These are phyloP conservation scores for Epizoanthus stellaris DNA, from an alignment of 92 coral and sea anemone species.

Conservation along the genomic window DNA sequence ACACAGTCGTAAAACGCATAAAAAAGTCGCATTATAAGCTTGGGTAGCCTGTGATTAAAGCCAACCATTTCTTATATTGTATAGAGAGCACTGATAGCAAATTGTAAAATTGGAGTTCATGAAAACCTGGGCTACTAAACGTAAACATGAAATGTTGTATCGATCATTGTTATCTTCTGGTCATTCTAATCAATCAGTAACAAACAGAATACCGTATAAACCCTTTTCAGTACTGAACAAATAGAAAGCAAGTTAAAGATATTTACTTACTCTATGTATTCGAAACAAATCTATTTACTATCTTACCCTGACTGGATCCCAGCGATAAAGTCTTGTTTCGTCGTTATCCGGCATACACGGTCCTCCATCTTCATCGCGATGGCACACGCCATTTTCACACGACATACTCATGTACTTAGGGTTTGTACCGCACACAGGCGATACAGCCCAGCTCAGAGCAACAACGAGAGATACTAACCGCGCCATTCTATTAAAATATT, in stretches of 20 bases:
- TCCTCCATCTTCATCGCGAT: slow-evolving; percentile 73
- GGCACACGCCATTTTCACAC: slow-evolving; percentile 88
- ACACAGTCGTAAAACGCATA: too few relatives aligned
- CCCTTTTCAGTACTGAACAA: too few relatives aligned
- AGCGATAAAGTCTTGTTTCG: slow-evolving; percentile 66
- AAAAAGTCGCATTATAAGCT: too few relatives aligned
- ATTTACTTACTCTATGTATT: not conserved
- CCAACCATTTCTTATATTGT: too few relatives aligned
- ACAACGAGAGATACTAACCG: not conserved
- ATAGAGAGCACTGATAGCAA: too few relatives aligned
- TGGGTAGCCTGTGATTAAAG: too few relatives aligned
- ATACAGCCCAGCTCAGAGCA: not conserved
- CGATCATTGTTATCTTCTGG: not conserved
- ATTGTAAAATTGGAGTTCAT: too few relatives aligned
- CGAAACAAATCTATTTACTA: not conserved
- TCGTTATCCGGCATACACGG: slow-evolving; percentile 77
- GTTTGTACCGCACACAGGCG: not conserved
- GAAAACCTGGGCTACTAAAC: not conserved
- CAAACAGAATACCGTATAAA: too few relatives aligned
- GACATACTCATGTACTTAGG: slow-evolving; percentile 53
- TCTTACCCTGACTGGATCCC: slow-evolving; percentile 86
- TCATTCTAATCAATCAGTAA: too few relatives aligned
- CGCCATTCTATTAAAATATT: not conserved
- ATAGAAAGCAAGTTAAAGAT: not conserved
- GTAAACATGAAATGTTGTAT: not conserved